Conservation (phyloP, 2,797 vertebrate genomes). For the Orestias chungarensis region DNA sequence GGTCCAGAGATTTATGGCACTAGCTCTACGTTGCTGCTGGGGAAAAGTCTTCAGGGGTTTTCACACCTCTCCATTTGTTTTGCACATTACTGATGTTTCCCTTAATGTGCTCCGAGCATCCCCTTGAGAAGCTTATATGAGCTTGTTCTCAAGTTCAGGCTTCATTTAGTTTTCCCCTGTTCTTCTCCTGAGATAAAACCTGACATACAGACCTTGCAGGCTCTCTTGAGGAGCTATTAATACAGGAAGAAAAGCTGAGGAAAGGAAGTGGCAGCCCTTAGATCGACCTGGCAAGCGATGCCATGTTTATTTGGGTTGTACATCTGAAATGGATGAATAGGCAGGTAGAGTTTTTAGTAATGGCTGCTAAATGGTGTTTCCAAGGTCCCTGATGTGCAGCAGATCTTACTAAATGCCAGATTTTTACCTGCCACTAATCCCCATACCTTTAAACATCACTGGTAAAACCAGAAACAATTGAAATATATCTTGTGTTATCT, state of each 20-base stretch:
- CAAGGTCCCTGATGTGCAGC: slow-evolving; percentile 48
- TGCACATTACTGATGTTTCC: slow-evolving; percentile 84
- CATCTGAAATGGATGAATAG: slow-evolving; percentile 65
- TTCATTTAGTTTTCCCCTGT: slow-evolving; percentile 78
- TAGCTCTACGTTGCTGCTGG: slow-evolving; percentile 66
- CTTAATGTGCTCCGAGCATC: slow-evolving; percentile 80
- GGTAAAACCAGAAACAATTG: slow-evolving; percentile 36
- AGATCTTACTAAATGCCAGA: slow-evolving; percentile 34
- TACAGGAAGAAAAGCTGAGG: slow-evolving; percentile 65
- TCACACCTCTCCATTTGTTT: slow-evolving; percentile 81
- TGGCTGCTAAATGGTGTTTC: slow-evolving; percentile 44
- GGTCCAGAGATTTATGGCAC: slow-evolving; percentile 82
- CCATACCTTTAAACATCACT: slow-evolving; percentile 47
- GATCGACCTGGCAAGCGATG: slow-evolving; percentile 67
- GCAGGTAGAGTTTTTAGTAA: slow-evolving; percentile 54
- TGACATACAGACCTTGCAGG: slow-evolving; percentile 73
- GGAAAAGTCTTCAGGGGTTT: slow-evolving; percentile 74
- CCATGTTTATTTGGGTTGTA: slow-evolving; percentile 73
- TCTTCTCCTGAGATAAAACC: slow-evolving; percentile 81
- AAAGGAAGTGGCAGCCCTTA: slow-evolving; percentile 59
- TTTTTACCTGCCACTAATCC: slow-evolving; percentile 49
- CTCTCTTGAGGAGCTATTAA: slow-evolving; percentile 84
- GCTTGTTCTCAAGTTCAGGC: slow-evolving; percentile 82
- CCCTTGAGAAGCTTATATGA: slow-evolving; percentile 75
- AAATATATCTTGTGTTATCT: slow-evolving; percentile 18